These are phyloP conservation scores for Patella vulgata DNA, from an alignment of 1,140 invertebrate genomes.

Conservation along the genomic window DNA sequence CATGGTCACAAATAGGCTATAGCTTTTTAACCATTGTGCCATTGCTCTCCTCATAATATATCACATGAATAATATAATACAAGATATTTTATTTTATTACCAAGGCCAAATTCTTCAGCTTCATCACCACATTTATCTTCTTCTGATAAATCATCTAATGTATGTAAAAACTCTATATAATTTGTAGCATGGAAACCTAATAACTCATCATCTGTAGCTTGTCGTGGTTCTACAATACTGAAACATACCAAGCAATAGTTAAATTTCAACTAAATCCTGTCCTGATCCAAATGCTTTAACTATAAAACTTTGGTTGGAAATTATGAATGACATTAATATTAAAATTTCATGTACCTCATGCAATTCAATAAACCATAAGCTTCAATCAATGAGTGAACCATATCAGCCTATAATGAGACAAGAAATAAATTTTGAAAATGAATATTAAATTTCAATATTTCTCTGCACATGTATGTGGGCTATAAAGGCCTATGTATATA, in stretches of 20 bases:
- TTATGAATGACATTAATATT: neutral
- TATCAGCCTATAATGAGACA: constrained; percentile 40
- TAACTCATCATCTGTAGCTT: constrained; percentile 41
- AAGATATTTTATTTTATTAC: too few species aligned
- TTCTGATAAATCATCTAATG: constrained; percentile 38
- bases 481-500: neutral
- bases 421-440: neutral
- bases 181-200: constrained; percentile 46
- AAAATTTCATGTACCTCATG: constrained; percentile 24
- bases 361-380: constrained; percentile 37
- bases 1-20: too few species aligned
- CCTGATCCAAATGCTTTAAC: constrained; percentile 8
- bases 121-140: constrained; percentile 50
- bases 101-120: constrained; percentile 50
- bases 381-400: constrained; percentile 47
- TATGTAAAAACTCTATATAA: constrained; percentile 48
- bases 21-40: too few species aligned
- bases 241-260: neutral
- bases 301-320: neutral
- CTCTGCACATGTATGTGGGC: neutral
- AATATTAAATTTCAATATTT: neutral
- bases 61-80: too few species aligned
- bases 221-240: constrained; percentile 44
- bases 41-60: too few species aligned
- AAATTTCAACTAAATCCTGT: constrained; percentile 14